Evolutionary conservation across 2,797 vertebrate species (phyloP).

Genomic region (Notolepis coatsorum): DNA sequence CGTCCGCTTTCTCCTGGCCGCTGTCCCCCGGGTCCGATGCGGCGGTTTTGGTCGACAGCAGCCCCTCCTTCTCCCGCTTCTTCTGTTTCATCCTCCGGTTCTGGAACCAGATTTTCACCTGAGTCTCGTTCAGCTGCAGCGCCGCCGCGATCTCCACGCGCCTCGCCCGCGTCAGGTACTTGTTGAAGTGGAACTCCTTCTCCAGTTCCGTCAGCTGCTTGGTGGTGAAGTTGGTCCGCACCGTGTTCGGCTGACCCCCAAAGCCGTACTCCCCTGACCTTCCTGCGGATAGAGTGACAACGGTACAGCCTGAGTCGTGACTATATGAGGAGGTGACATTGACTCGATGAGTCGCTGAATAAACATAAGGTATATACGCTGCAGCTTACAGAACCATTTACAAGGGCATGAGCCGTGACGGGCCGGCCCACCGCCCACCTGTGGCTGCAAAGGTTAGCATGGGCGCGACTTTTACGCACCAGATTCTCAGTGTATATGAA

Average conservation of each 20-base stretch:
- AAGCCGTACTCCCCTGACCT: conserved; percentile 94
- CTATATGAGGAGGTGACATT: too few relatives aligned
- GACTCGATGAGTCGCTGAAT: too few relatives aligned
- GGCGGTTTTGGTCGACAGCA: conserved; percentile 83
- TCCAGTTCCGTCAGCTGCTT: conserved; percentile 98
- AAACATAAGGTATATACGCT: too few relatives aligned
- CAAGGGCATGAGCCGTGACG: too few relatives aligned
- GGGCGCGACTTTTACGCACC: too few relatives aligned
- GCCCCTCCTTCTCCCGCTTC: conserved; percentile 96
- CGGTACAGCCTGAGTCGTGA: too few relatives aligned
- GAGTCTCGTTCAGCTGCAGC: conserved; percentile 96
- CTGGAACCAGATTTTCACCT: conserved; percentile 99
- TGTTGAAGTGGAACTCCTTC: conserved; percentile 99
- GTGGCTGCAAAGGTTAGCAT: too few relatives aligned
- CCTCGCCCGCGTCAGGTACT: conserved; percentile 95
- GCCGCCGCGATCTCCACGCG: conserved; percentile 96
- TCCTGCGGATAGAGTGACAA: conserved; percentile 76
- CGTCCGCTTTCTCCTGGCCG: conserved; percentile 87
- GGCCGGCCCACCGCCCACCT: too few relatives aligned
- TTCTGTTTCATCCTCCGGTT: conserved; percentile 99
- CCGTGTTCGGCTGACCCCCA: conserved; percentile 92
- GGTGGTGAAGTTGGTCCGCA: conserved; percentile 97
- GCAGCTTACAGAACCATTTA: too few relatives aligned
- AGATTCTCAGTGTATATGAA: too few relatives aligned
- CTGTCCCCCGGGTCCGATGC: conserved; percentile 80